These are phyloP conservation scores for Chrysopilus asiliformis DNA, from an alignment of 2,888 invertebrate species.

Conservation along the genomic window DNA sequence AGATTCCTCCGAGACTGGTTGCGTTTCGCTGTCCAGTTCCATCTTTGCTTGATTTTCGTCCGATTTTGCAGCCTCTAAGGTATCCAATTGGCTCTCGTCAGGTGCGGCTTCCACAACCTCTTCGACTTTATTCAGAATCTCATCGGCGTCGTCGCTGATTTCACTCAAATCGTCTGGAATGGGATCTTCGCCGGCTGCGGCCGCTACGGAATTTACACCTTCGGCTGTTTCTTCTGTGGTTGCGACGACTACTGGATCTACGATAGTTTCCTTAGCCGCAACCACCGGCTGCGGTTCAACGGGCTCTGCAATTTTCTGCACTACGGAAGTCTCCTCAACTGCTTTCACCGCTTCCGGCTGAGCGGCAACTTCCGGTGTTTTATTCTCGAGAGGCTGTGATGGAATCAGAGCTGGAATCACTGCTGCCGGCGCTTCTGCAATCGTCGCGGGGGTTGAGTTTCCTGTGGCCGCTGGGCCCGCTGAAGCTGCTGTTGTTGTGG, in stretches of 20 bases:
- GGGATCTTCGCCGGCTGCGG: constrained; percentile 17
- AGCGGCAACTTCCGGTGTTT: not conserved
- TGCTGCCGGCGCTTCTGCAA: constrained; percentile 1
- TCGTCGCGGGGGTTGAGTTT: not conserved
- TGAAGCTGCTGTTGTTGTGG: not conserved
- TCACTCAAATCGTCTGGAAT: constrained; percentile 53
- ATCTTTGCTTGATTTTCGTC: not conserved
- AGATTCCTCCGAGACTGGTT: not conserved
- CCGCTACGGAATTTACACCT: not conserved
- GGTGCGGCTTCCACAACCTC: constrained; percentile 21
- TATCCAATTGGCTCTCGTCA: not conserved
- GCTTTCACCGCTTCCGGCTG: no score
- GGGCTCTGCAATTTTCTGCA: no score
- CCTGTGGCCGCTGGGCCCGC: not conserved
- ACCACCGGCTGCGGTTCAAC: no score
- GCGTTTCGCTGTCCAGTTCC: not conserved
- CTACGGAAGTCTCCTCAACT: no score
- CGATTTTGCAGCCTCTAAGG: constrained; percentile 3
- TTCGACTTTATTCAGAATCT: constrained; percentile 70
- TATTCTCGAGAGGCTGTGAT: no score
- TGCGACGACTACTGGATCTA: not conserved
- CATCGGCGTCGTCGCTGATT: constrained; percentile 80
- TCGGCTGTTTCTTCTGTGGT: not conserved
- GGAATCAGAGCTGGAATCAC: not conserved
- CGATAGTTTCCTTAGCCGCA: no score